Percentiles rank a stretch among this genome's conserved stretches.
These are phyloP conservation scores for Limnephilus marmoratus DNA, from an alignment of 2,888 invertebrate species.

Conservation along the genomic window DNA sequence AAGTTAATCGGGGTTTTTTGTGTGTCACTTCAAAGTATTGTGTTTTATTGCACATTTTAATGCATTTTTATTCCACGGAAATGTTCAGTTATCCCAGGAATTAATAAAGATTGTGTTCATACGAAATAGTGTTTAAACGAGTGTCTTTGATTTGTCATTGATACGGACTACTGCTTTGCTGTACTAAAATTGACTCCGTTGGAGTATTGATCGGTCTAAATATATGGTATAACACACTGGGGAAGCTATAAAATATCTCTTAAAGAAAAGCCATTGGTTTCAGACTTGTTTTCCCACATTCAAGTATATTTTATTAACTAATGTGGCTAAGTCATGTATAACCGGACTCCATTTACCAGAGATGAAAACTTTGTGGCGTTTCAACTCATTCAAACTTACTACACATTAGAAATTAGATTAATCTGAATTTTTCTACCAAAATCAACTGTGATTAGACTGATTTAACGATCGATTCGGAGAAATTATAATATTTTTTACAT, in stretches of 20 bases:
- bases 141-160: not conserved
- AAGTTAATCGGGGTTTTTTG: not conserved
- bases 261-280: too few species aligned
- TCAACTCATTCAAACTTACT: not conserved
- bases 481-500: not conserved
- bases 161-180: not conserved
- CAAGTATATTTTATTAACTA: not conserved
- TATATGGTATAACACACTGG: not conserved
- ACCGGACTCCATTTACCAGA: not conserved
- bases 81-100: not conserved
- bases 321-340: not conserved
- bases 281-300: not conserved
- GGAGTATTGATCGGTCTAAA: not conserved
- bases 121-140: not conserved
- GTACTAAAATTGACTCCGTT: not conserved
- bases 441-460: not conserved
- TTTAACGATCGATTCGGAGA: not conserved
- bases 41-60: slow-evolving; percentile 6
- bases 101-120: not conserved
- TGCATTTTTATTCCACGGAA: not conserved
- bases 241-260: not conserved
- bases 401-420: not conserved
- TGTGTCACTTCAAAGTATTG: not conserved
- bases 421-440: not conserved
- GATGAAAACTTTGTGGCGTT: not conserved